Conservation (phyloP, 1,140 invertebrate species). For the Platorchestia sp. region DNA sequence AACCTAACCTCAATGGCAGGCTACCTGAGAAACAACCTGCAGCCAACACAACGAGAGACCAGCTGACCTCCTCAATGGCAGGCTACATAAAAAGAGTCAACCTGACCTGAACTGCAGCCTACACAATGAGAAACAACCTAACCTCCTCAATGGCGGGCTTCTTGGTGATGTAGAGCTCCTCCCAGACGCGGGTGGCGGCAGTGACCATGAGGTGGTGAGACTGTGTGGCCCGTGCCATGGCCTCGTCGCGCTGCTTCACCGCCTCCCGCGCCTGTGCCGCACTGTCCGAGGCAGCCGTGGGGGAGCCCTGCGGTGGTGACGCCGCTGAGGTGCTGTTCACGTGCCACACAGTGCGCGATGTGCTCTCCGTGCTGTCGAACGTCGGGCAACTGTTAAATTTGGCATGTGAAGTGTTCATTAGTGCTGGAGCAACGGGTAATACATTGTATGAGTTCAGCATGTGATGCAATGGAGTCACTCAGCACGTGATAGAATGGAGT, state of each 20-base stretch:
- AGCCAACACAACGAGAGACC: no score
- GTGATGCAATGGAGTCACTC: no score
- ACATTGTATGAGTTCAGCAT: no score
- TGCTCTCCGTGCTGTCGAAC: conserved; percentile 76
- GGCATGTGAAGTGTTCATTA: background rate
- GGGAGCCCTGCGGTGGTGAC: background rate
- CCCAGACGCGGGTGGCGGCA: conserved; percentile 95
- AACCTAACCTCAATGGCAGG: no score
- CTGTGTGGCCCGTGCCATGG: conserved; percentile 82
- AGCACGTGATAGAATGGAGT: no score
- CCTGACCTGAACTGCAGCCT: background rate
- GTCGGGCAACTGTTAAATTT: no score
- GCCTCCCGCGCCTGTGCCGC: background rate
- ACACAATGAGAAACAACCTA: background rate
- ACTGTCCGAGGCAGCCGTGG: background rate
- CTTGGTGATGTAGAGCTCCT: conserved; percentile 95
- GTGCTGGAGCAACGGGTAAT: no score
- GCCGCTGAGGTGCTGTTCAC: conserved; percentile 68
- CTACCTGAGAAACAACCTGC: no score
- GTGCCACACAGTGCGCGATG: conserved; percentile 89
- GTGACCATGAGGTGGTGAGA: conserved; percentile 85
- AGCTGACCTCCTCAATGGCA: no score
- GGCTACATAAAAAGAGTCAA: no score
- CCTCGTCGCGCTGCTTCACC: conserved; percentile 69
- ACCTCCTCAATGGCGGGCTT: conserved; percentile 92